Base-by-base conservation (phyloP, 2,797 vertebrate genomes). In the Saxicola maurus region DNA sequence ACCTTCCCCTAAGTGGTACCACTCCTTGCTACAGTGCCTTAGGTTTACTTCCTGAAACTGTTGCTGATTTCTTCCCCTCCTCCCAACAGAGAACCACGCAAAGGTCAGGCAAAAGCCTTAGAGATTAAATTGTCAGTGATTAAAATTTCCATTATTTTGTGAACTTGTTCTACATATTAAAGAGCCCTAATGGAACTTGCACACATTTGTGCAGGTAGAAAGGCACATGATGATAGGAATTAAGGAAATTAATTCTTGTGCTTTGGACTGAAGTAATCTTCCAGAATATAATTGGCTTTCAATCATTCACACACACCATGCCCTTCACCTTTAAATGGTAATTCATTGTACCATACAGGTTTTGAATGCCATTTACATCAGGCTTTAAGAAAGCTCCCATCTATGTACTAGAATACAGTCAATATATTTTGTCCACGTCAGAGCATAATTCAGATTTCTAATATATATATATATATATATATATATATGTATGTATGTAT, bases 81-180 rank as follows among this genome's bases (percentile, higher is more conserved):
- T 90, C 71, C 59, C 86, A 91, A 46, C 21, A 77, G n/a, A 92
- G 71, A 60, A 85, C 35, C 71, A 83, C 0, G 1, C 49, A 93
- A 92, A 93, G 90, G 80, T 93, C 90, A 95, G 45, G 69, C 38
- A 95, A 94, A 95, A 92, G 64, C 85, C 90, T 92, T 64, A 52
- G 80, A 96, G 89, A 96, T 96, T 95, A 94, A 94, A 94, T 52
- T 91, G 48, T 76, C 80, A 95, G 87, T 93, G 93, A 95, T 96
- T 95, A 96, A 94, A 94, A 94, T 86, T 93, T 96, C 81, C 90
- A 94, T 95, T 96, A 95, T 94, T 94, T 95, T 88, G 80, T 82
- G 92, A 95, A 95, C 87, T 92, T 84, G 86, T 87, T 96, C 48
- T 88, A 92, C 80, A 83, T 93, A 95, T 87, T 89, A 94, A 92